These are phyloP conservation scores for Tholera decimalis DNA, from an alignment of 2,888 invertebrate genomes.

Conservation along the genomic window DNA sequence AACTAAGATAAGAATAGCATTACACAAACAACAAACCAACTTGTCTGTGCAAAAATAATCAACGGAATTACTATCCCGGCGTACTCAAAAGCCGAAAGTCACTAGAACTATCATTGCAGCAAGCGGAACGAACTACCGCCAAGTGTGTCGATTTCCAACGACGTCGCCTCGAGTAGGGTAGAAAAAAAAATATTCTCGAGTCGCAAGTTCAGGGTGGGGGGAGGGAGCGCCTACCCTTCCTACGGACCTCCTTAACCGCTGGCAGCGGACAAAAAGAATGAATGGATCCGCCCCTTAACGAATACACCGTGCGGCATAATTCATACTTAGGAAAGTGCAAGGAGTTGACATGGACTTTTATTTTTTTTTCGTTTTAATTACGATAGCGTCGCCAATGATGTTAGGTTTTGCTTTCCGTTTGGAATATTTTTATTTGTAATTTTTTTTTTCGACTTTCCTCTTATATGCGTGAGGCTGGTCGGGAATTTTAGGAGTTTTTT, in stretches of 20 bases:
- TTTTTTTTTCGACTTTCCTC: slow-evolving; percentile 42
- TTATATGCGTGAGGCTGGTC: slow-evolving; percentile 49
- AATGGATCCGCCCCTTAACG: slow-evolving; percentile 91
- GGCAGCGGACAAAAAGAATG: slow-evolving; percentile 91
- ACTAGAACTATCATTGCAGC: slow-evolving; percentile 87
- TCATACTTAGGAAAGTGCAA: slow-evolving; percentile 90
- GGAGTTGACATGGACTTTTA: slow-evolving; percentile 87
- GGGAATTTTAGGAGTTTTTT: slow-evolving; percentile 43
- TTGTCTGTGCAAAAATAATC: slow-evolving; percentile 67
- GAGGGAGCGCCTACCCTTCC: slow-evolving; percentile 74
- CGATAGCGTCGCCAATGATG: slow-evolving; percentile 72
- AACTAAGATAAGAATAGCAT: slow-evolving; percentile 43
- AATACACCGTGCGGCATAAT: slow-evolving; percentile 91
- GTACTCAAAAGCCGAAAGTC: slow-evolving; percentile 79
- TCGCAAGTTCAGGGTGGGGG: slow-evolving; percentile 84
- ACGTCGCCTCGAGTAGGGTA: slow-evolving; percentile 84
- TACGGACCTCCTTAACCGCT: slow-evolving; percentile 90
- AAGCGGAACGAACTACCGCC: slow-evolving; percentile 88
- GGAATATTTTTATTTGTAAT: slow-evolving; percentile 50
- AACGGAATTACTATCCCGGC: slow-evolving; percentile 77
- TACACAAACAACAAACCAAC: slow-evolving; percentile 50
- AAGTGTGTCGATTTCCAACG: slow-evolving; percentile 91
- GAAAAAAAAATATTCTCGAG: slow-evolving; percentile 90
- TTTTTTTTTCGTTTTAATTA: slow-evolving; percentile 76
- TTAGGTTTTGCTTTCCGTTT: slow-evolving; percentile 63